Evolutionary conservation across 2,797 vertebrate genomes (phyloP), one percentile per base, ranked within the genome.

Genomic region (Falco biarmicus): DNA sequence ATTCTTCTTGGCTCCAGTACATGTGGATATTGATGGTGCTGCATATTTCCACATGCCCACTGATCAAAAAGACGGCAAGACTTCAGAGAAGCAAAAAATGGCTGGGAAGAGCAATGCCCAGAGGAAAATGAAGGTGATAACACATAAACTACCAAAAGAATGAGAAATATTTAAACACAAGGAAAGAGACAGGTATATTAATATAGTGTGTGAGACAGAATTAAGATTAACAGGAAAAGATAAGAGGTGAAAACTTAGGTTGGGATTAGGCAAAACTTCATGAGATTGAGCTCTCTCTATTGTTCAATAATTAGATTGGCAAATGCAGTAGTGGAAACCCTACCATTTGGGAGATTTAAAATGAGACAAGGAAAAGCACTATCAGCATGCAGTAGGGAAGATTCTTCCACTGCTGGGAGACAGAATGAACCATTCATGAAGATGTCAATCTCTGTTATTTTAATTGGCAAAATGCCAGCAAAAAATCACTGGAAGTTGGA

Each of bases 61-160:
- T 65, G 69, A 93, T 92, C 69, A 93, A 93, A 94, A 87, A 80
- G 47, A 93, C 31, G 13, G 84, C 93, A 91, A 68, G 53, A 92
- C 78, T 96, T 96, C 85, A 95, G 83, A 95, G 47, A 66, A 70
- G 56, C 4, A 95, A 91, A 84, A 86, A 90, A 77, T 39, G 41
- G 28, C 28, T 89, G 56, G 31, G 63, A 93, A 88, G 48, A 90
- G 70, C 73, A 91, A 88, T 59, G 86, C 3, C 19, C 59, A 78
- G 66, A 73, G 43, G 74, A 94, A 90, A 91, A 95, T 11, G 15
- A 81, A 90, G 51, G 47, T 48, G 59, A 70, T 86, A 84, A 90
- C n/a, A 66, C 28, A 43, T 41, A 82, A 90, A 59, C 63, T 89
- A 31, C 56, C 77, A 73, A 60, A 90, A 87, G 66, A 90, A 86